Evolutionary conservation across 2,888 invertebrate species (phyloP).

Genomic region (Stegophylla sp.): DNA sequence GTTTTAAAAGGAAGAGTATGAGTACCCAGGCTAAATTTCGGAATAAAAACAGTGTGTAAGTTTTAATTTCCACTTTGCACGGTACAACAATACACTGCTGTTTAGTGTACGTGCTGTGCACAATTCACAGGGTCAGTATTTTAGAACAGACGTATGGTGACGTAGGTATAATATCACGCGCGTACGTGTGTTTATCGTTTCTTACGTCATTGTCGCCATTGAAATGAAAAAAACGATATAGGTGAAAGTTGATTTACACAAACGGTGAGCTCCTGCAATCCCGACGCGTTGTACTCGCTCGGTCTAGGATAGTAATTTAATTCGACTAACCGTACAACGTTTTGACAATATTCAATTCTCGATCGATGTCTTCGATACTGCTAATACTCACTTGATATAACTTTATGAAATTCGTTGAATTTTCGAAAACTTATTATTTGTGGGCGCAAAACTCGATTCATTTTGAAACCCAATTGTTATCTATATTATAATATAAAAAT

Average conservation of each 20-base stretch:
- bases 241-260: conserved; percentile 58
- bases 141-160: conserved; percentile 17
- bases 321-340: conserved; percentile 23
- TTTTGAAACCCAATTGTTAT: not conserved
- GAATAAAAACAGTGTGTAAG: not conserved
- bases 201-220: conserved; percentile 56
- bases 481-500: too few relatives aligned
- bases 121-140: conserved; percentile 44
- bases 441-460: not conserved
- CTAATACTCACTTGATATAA: too few relatives aligned
- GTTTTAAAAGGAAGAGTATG: conserved; percentile 49
- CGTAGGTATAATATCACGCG: conserved; percentile 25
- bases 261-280: conserved; percentile 30
- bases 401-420: too few relatives aligned
- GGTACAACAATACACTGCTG: conserved; percentile 16
- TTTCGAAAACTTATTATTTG: too few relatives aligned
- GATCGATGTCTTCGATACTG: too few relatives aligned
- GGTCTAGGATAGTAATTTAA: conserved; percentile 39
- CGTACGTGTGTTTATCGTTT: conserved; percentile 32
- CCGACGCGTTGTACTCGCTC: conserved; percentile 14
- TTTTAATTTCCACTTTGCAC: too few relatives aligned
- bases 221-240: conserved; percentile 48
- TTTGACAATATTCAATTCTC: too few relatives aligned
- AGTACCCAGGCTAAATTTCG: not conserved
- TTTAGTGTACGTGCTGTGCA: too few relatives aligned